Conservation (phyloP, 2,797 vertebrate species). For the Buceros bicornis region DNA sequence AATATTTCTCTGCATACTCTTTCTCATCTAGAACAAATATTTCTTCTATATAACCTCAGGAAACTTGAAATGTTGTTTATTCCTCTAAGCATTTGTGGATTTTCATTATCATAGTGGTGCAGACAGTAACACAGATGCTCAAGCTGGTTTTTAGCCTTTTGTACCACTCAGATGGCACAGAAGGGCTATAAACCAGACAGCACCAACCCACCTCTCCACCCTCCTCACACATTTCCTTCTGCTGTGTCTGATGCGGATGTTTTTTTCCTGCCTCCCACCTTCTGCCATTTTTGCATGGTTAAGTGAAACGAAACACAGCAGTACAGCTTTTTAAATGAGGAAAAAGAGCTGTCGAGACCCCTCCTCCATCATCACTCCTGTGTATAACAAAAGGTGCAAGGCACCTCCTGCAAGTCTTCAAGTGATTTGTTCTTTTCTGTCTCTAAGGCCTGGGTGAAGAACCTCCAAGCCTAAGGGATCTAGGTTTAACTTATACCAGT, state of each 20-base stretch:
- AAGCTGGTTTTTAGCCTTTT: slow-evolving; percentile 40
- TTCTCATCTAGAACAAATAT: slow-evolving; percentile 36
- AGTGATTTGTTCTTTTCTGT: not conserved
- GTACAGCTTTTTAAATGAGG: not conserved
- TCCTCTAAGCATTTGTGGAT: slow-evolving; percentile 2
- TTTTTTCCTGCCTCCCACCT: slow-evolving; percentile 12
- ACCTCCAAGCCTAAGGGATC: not conserved
- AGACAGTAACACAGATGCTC: slow-evolving; percentile 34
- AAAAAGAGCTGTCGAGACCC: not conserved
- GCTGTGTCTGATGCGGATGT: not conserved
- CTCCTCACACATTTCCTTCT: slow-evolving; percentile 21
- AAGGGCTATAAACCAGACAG: slow-evolving; percentile 29
- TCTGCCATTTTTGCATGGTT: not conserved
- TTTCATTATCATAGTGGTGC: slow-evolving; percentile 22
- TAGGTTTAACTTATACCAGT: not conserved
- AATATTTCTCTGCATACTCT: not conserved
- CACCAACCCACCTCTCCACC: not conserved
- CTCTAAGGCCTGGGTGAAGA: not conserved
- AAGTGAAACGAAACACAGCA: not conserved
- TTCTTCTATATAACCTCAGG: slow-evolving; percentile 24
- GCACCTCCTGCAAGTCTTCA: not conserved
- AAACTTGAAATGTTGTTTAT: slow-evolving; percentile 29
- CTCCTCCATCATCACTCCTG: not conserved
- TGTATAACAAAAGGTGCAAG: not conserved
- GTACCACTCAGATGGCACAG: not conserved